Evolutionary conservation across 1,140 invertebrate species (phyloP).

Genomic region (Eriosoma lanigerum): DNA sequence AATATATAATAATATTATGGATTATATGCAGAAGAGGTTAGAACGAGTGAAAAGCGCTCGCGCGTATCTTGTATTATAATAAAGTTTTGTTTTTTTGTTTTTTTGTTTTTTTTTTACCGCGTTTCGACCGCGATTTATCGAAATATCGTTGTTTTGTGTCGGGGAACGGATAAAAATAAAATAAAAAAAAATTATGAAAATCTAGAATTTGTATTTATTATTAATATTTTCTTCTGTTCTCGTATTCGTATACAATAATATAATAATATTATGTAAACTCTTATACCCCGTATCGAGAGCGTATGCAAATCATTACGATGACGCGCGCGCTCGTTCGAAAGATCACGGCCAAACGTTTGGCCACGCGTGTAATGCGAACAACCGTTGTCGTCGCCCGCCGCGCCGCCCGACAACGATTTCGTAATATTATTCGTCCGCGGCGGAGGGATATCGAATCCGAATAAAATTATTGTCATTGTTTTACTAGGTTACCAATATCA

Average conservation of each 20-base stretch:
- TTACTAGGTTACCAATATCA: no score
- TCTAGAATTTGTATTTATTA: slow-evolving; percentile 28
- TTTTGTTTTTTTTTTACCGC: neutral
- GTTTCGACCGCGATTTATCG: neutral
- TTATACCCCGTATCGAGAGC: slow-evolving; percentile 2
- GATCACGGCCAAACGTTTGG: slow-evolving; percentile 40
- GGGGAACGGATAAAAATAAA: neutral
- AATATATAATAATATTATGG: no score
- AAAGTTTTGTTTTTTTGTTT: neutral
- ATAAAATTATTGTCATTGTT: no score
- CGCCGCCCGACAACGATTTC: no score
- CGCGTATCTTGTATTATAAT: neutral
- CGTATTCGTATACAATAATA: neutral
- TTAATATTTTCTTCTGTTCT: neutral
- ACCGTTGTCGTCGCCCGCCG: neutral
- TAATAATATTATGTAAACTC: slow-evolving; percentile 2
- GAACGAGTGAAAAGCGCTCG: neutral
- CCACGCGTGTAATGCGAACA: neutral
- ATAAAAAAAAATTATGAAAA: neutral
- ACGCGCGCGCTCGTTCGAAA: slow-evolving; percentile 4
- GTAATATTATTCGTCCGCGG: neutral
- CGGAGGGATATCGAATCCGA: neutral
- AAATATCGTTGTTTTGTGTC: slow-evolving; percentile 23
- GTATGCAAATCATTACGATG: slow-evolving; percentile 22
- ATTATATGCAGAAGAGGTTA: neutral